Conservation (phyloP, 2,888 invertebrate genomes). For the Shargacucullia verbasci region DNA sequence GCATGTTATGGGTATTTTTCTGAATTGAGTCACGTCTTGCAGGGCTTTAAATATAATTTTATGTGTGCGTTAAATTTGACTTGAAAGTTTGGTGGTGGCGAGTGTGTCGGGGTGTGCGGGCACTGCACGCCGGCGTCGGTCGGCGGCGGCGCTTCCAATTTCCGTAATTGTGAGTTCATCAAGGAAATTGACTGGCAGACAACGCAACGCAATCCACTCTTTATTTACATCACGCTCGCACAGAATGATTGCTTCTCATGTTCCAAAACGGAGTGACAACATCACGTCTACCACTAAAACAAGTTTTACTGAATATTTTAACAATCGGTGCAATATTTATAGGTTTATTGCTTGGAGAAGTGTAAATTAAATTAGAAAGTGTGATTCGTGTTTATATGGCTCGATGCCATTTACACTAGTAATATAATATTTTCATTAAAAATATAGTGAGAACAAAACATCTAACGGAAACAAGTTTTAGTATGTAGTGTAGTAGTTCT, state of each 20-base stretch:
- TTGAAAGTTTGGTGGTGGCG: constrained; percentile 55
- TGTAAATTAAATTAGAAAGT: constrained; percentile 35
- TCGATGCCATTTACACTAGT: constrained; percentile 13
- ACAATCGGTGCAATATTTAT: constrained; percentile 37
- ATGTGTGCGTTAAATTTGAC: constrained; percentile 51
- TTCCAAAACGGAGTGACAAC: constrained; percentile 60
- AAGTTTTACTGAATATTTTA: constrained; percentile 62
- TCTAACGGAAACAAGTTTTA: constrained; percentile 5
- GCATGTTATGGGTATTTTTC: constrained; percentile 56
- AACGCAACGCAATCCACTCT: constrained; percentile 75
- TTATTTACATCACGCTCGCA: constrained; percentile 71
- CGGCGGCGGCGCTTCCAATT: constrained; percentile 76
- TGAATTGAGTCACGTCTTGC: constrained; percentile 56
- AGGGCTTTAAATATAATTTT: constrained; percentile 54
- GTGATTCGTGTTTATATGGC: constrained; percentile 25
- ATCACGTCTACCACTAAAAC: constrained; percentile 59
- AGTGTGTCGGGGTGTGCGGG: constrained; percentile 32
- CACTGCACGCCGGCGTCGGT: constrained; percentile 44
- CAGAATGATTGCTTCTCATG: constrained; percentile 67
- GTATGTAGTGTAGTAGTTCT: too few relatives aligned
- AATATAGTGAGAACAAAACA: constrained; percentile 4
- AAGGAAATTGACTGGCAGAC: constrained; percentile 85
- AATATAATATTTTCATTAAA: constrained; percentile 26
- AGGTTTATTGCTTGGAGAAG: constrained; percentile 23
- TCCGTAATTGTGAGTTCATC: constrained; percentile 87